These are phyloP conservation scores for Amorpha juglandis DNA, from an alignment of 2,888 invertebrate genomes.

Conservation along the genomic window DNA sequence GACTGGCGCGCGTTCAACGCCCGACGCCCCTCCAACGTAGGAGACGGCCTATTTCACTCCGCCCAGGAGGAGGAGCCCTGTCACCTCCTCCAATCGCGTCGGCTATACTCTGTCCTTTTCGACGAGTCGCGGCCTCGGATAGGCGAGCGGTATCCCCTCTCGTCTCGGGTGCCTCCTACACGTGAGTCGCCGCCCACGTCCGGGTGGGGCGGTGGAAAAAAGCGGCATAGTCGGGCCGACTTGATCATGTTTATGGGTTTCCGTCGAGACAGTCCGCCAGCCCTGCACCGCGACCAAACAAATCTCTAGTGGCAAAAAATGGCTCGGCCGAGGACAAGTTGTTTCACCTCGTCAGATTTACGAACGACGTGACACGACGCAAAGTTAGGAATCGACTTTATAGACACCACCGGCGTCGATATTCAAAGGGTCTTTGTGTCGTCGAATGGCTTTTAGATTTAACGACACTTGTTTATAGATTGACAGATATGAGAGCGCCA, in stretches of 20 bases:
- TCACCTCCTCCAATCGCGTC: slow-evolving; percentile 61
- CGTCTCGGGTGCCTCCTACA: slow-evolving; percentile 49
- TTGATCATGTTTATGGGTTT: slow-evolving; percentile 83
- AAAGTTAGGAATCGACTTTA: slow-evolving; percentile 60
- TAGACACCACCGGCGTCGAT: slow-evolving; percentile 44
- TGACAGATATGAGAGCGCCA: slow-evolving; percentile 14
- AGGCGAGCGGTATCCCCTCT: slow-evolving; percentile 68
- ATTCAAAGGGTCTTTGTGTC: slow-evolving; percentile 36
- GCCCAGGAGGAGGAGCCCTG: slow-evolving; percentile 64
- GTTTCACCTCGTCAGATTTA: slow-evolving; percentile 81
- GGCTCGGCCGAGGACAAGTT: slow-evolving; percentile 77
- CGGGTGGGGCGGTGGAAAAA: slow-evolving; percentile 73
- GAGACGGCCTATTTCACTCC: slow-evolving; percentile 69
- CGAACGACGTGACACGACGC: slow-evolving; percentile 63
- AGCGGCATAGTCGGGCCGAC: slow-evolving; percentile 76
- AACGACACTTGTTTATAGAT: background rate
- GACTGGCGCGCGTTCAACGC: slow-evolving; percentile 80
- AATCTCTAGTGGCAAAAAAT: slow-evolving; percentile 83
- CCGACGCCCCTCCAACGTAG: slow-evolving; percentile 80
- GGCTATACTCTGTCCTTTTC: slow-evolving; percentile 71
- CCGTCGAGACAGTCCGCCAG: slow-evolving; percentile 79
- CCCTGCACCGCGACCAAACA: slow-evolving; percentile 75
- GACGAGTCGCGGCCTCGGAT: slow-evolving; percentile 54
- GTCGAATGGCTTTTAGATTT: slow-evolving; percentile 22
- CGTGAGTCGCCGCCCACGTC: slow-evolving; percentile 57